These are phyloP conservation scores for Formica aserva DNA, from an alignment of 2,888 invertebrate species.

Conservation along the genomic window DNA sequence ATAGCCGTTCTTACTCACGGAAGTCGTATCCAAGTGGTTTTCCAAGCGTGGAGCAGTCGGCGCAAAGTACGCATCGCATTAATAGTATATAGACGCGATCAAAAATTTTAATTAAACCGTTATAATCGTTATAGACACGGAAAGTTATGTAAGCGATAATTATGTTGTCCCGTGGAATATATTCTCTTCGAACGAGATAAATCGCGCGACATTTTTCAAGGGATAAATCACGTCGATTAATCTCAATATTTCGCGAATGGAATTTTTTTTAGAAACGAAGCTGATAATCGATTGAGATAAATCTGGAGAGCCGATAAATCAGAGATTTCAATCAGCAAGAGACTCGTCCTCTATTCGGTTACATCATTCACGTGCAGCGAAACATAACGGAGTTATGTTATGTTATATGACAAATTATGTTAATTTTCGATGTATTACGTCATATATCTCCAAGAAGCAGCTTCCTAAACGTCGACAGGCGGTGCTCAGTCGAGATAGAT, in stretches of 20 bases:
- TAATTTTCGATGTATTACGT: constrained; percentile 23
- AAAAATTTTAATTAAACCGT: constrained; percentile 47
- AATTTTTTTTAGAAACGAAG: background rate
- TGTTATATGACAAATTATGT: background rate
- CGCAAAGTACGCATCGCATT: background rate
- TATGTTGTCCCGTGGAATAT: background rate
- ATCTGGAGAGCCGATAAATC: background rate
- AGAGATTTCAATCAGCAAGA: constrained; percentile 1
- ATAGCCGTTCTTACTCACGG: constrained; percentile 46
- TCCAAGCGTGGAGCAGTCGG: constrained; percentile 35
- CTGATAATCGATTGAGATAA: background rate
- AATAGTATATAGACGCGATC: constrained; percentile 27
- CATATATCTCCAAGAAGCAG: background rate
- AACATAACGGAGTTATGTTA: background rate
- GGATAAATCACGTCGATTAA: background rate
- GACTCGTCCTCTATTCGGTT: background rate
- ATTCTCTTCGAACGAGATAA: background rate
- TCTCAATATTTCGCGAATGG: background rate
- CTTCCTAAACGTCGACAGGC: constrained; percentile 11
- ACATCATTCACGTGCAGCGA: background rate
- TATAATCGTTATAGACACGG: constrained; percentile 9
- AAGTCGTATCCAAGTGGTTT: constrained; percentile 22
- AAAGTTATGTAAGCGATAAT: constrained; percentile 29
- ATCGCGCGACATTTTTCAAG: background rate
- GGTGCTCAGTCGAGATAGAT: background rate